Conservation (phyloP, 1,140 invertebrate species). For the Cotesia chilonis region DNA sequence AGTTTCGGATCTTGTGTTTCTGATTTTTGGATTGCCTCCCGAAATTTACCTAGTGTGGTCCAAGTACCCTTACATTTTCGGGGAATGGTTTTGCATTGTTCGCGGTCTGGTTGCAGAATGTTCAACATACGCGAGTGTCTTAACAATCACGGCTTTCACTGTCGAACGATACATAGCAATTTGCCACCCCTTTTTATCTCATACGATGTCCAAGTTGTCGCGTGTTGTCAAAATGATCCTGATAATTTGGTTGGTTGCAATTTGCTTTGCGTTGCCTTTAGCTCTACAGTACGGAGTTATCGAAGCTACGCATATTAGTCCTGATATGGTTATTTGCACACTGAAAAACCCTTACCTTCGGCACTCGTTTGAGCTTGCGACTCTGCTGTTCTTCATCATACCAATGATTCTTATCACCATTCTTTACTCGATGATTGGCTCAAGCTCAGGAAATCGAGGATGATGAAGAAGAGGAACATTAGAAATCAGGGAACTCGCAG, state of each 20-base stretch:
- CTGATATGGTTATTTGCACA: conserved; percentile 66
- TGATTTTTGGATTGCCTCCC: conserved; percentile 81
- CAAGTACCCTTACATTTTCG: conserved; percentile 88
- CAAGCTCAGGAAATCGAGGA: conserved; percentile 73
- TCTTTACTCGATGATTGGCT: conserved; percentile 83
- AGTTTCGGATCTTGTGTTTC: conserved; percentile 89
- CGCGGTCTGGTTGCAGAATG: conserved; percentile 87
- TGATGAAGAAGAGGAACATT: conserved; percentile 63
- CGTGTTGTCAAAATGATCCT: conserved; percentile 77
- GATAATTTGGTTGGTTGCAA: conserved; percentile 75
- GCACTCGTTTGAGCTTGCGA: conserved; percentile 86
- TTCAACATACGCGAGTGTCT: conserved; percentile 90
- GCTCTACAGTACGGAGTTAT: conserved; percentile 79
- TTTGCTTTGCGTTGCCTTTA: conserved; percentile 81
- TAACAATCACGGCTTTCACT: conserved; percentile 94
- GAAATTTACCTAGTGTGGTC: conserved; percentile 90
- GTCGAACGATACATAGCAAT: conserved; percentile 92
- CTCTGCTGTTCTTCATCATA: conserved; percentile 84
- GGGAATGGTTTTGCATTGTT: conserved; percentile 84
- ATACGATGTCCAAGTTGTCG: conserved; percentile 83
- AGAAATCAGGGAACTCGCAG: conserved; percentile 38
- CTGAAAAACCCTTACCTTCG: conserved; percentile 72
- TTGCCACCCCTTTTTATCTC: conserved; percentile 88
- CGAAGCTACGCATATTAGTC: conserved; percentile 57
- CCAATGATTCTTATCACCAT: conserved; percentile 88